Base-by-base conservation (phyloP, 2,797 vertebrate genomes). In the Perodicticus potto region DNA sequence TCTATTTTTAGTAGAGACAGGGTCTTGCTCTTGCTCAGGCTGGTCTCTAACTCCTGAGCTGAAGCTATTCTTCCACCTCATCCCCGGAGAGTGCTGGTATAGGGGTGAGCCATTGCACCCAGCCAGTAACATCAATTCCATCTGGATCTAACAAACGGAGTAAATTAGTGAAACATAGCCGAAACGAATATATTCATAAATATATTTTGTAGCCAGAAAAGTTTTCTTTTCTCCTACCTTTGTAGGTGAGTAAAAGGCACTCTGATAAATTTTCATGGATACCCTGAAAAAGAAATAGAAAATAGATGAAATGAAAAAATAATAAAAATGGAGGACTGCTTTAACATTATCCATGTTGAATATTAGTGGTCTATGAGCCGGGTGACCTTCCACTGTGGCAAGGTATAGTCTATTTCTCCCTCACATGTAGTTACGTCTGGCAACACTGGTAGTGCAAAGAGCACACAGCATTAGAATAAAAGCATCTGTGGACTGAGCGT, bases 161-260 rank as follows among this genome's bases (percentile, higher is more conserved):
- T 49, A 49, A 69, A 90, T 65, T 76, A 65, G 89, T 43, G 11
- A 91, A 93, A 91, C 34, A 69, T 7, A n/a, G 14, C 22, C 78
- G 86, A 92, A 85, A 86, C 32, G 83, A 81, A 77, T 19, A 32
- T 27, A 70, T 12, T 37, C 77, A 76, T 6, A 57, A 82, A 76
- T 7, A 49, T 55, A 82, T 70, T 82, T 61, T 93, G 53, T 61
- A 70, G 89, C 45, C 12, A 83, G 5, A 67, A 93, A 91, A 53
- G 0, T 0, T 7, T 87, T 80, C 5, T 94, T 95, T 80, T 92
- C 84, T 22, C 96, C 40, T 97, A 97, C 97, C 97, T 96, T 95
- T 81, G 80, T 23, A 81, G 86, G 63, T 34, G 34, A 45, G 6
- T 57, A 61, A 87, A 40, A 70, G 34, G 7, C 49, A 82, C 55